Evolutionary conservation across 2,888 invertebrate species (phyloP).

Genomic region (Dicyrtomina minuta): DNA sequence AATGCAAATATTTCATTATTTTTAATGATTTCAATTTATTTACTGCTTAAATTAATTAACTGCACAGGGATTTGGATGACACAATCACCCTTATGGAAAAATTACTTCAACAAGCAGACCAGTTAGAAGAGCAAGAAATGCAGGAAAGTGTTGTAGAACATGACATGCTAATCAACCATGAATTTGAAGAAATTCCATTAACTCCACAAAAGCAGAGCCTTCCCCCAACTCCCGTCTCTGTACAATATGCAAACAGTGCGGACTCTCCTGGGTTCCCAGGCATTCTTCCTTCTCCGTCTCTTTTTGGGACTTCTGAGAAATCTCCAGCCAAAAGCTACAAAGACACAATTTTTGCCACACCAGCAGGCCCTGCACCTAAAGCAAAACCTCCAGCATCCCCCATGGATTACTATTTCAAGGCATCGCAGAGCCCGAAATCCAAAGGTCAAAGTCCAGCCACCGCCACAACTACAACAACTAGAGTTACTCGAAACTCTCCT

Average conservation of each 20-base stretch:
- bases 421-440: background rate
- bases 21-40: background rate
- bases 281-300: too few relatives aligned
- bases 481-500: background rate
- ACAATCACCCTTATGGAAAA: constrained; percentile 43
- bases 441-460: background rate
- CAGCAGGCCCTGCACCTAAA: constrained; percentile 18
- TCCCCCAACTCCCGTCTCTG: too few relatives aligned
- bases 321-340: background rate
- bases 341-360: constrained; percentile 21
- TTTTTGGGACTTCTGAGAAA: background rate
- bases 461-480: background rate
- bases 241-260: too few relatives aligned
- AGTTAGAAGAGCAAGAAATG: constrained; percentile 38
- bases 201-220: too few relatives aligned
- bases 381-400: background rate
- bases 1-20: background rate
- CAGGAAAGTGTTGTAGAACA: constrained; percentile 1
- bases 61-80: constrained; percentile 40
- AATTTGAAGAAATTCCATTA: too few relatives aligned
- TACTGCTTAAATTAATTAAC: background rate
- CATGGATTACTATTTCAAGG: too few relatives aligned
- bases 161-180: background rate
- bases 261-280: too few relatives aligned
- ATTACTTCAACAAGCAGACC: constrained; percentile 39